A percentile compares a stretch with the other conserved stretches of the same genome.
phyloP scores from a whole-genome alignment of 1,140 invertebrate species.

The Aphelinus atriplicis region DNA sequence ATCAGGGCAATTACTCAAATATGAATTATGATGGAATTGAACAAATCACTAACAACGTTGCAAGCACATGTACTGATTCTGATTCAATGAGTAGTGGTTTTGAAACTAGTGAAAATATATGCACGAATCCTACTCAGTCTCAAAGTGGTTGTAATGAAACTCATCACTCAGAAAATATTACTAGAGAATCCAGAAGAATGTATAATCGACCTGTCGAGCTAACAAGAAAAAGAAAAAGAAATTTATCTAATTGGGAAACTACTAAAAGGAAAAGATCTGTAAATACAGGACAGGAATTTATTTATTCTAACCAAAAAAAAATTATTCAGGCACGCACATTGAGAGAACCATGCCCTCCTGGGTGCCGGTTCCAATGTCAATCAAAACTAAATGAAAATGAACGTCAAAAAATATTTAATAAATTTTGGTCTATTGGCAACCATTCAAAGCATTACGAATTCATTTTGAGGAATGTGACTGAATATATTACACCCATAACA shows the following conservation, averaged over 20 bases:
- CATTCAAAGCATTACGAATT: background rate
- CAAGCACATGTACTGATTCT: too few species aligned
- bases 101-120: too few species aligned
- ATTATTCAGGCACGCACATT: background rate
- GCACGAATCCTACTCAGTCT: too few species aligned
- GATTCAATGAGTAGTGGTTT: too few species aligned
- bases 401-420: background rate
- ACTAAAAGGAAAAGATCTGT: background rate
- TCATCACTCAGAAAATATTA: too few species aligned
- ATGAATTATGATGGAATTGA: too few species aligned
- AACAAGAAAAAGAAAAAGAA: background rate
- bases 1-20: too few species aligned
- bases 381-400: background rate
- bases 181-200: too few species aligned
- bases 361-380: constrained; percentile 4
- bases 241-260: background rate
- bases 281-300: constrained; percentile 1
- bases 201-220: background rate
- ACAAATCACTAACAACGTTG: too few species aligned
- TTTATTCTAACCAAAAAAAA: background rate
- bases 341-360: constrained; percentile 6
- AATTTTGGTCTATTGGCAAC: background rate
- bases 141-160: too few species aligned
- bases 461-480: background rate
- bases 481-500: background rate